phyloP scores from a whole-genome alignment of 2,888 invertebrate genomes.

The Itoplectis maculator region DNA sequence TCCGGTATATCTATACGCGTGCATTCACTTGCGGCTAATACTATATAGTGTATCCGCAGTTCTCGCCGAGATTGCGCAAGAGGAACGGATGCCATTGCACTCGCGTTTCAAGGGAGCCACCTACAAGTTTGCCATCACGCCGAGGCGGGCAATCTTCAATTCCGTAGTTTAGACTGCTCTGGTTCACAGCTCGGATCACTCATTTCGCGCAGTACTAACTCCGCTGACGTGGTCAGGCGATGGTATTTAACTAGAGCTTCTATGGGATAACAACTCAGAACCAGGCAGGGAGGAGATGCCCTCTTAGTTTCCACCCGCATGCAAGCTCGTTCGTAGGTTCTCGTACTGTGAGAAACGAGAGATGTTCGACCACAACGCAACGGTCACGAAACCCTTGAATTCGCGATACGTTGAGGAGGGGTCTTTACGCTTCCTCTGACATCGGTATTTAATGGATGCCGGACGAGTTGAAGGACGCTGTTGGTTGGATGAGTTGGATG shows the following conservation, averaged over 20 bases:
- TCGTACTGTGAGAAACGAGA: constrained; percentile 32
- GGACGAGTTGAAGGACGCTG: constrained; percentile 4
- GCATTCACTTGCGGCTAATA: neutral
- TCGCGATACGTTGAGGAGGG: constrained; percentile 23
- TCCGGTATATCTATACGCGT: neutral
- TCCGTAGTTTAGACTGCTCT: constrained; percentile 48
- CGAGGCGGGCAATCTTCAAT: constrained; percentile 29
- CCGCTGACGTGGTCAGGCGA: constrained; percentile 48
- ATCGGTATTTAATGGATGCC: constrained; percentile 36
- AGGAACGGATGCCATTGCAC: constrained; percentile 26
- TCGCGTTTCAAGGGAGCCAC: neutral
- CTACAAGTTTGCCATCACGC: constrained; percentile 46
- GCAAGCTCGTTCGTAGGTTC: constrained; percentile 38
- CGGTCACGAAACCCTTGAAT: constrained; percentile 39
- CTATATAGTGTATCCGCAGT: constrained; percentile 5
- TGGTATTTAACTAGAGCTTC: constrained; percentile 54
- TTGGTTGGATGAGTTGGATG: neutral
- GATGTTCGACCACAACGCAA: constrained; percentile 41
- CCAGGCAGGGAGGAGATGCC: constrained; percentile 19
- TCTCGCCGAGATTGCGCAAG: constrained; percentile 9
- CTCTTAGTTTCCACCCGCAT: constrained; percentile 30
- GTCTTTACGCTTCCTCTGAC: constrained; percentile 23
- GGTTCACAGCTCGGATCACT: constrained; percentile 51
- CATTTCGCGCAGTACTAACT: constrained; percentile 28
- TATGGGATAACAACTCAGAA: constrained; percentile 41